Conservation (phyloP, 2,797 vertebrate genomes). For the Tarsius wallacei region DNA sequence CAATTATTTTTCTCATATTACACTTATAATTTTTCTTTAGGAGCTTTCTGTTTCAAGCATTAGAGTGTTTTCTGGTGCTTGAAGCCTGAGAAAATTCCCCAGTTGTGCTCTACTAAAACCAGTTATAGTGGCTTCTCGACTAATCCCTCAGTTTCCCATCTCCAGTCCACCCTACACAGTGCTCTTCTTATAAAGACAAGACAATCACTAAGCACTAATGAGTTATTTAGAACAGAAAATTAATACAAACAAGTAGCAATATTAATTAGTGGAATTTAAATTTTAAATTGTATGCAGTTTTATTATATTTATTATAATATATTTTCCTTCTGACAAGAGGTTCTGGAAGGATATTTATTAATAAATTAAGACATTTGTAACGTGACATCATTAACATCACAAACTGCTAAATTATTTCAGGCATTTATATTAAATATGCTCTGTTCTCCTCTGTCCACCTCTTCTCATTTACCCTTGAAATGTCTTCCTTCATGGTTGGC, state of each 20-base stretch:
- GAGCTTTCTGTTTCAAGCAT: conserved; percentile 23
- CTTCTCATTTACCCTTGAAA: conserved; percentile 49
- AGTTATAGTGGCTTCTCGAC: background rate
- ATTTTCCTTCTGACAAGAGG: background rate
- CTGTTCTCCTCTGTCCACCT: background rate
- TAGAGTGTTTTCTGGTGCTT: background rate
- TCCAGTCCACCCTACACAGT: background rate
- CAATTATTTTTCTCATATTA: conserved; percentile 23
- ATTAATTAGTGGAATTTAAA: conserved; percentile 55
- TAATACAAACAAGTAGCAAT: background rate
- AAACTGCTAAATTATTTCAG: conserved; percentile 23
- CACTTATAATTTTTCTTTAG: conserved; percentile 16
- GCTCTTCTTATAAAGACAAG: background rate
- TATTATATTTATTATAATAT: background rate
- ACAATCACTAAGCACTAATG: background rate
- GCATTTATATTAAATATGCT: background rate
- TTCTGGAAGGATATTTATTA: conserved; percentile 31
- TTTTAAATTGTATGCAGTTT: background rate
- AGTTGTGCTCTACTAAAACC: conserved; percentile 17
- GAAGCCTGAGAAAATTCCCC: background rate
- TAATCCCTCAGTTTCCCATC: background rate
- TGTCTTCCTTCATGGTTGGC: background rate
- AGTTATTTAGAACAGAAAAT: conserved; percentile 25
- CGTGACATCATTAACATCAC: background rate
- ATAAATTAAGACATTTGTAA: background rate